A percentile compares a stretch with the other conserved stretches of the same genome.
phyloP scores from a whole-genome alignment of 2,113 vertebrate species.

The Erythrolamprus reginae region DNA sequence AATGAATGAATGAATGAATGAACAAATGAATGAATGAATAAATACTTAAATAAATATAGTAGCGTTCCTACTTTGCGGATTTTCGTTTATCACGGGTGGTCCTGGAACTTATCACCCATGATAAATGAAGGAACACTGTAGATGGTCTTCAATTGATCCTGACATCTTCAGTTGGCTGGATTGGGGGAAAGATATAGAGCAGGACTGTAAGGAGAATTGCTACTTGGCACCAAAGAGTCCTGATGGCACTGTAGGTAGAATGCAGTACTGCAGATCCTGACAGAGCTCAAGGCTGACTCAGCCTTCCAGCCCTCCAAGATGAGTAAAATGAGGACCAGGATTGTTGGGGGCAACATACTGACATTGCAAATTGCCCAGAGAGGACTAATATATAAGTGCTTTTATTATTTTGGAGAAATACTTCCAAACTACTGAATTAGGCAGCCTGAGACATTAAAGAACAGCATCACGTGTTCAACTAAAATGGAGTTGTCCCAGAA shows the following conservation, averaged over 20 bases:
- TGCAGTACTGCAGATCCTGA: neutral
- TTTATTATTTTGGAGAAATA: neutral
- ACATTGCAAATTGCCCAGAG: neutral
- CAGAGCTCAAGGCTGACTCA: neutral
- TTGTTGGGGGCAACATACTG: neutral
- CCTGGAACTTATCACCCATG: too few relatives aligned
- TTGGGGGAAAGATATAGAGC: neutral
- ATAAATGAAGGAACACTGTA: too few relatives aligned
- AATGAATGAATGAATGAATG: too few relatives aligned
- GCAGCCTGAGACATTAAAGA: neutral
- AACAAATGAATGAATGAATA: too few relatives aligned
- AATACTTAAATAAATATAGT: too few relatives aligned
- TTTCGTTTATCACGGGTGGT: too few relatives aligned
- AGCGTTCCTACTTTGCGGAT: too few relatives aligned
- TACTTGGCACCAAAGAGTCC: neutral
- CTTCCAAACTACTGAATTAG: neutral
- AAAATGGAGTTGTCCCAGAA: neutral
- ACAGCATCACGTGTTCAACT: neutral
- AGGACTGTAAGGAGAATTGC: neutral
- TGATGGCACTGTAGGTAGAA: neutral
- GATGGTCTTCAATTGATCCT: neutral
- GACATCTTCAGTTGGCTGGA: neutral
- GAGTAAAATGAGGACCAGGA: neutral
- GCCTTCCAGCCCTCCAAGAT: neutral
- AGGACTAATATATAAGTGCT: neutral